Evolutionary conservation across 2,797 vertebrate genomes (phyloP), one percentile per base, ranked within the genome.

Genomic region (Vireo griseus): DNA sequence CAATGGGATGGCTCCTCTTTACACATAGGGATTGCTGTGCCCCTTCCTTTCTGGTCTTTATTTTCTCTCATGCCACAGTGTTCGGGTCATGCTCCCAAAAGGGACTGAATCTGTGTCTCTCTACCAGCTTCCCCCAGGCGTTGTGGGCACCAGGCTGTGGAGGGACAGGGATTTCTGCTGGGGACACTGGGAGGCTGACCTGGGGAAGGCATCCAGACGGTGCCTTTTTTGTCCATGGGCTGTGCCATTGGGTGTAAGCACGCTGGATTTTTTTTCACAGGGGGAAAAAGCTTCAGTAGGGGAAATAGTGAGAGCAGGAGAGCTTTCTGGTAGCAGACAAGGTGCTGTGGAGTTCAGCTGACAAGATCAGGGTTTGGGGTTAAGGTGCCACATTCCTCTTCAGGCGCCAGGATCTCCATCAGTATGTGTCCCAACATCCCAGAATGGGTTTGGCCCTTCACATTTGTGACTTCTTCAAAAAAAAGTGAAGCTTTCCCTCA

Each of bases 1-100:
- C 2, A 0, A 4, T 1, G 12, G 11, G 31, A 13, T 8, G 37
- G n/a, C 47, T 51, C 10, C n/a, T 72, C 31, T 61, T 31, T 22
- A 15, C 5, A 11, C 3, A 3, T 4, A 5, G 8, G 28, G 5
- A 24, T 9, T 3, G 16, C 18, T 1, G 0, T 72, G 31, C 2
- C 12, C 17, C 57, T 71, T 39, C 28, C n/a, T 11, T 86, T n/a
- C 48, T 39, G 48, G 14, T 4, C 5, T n/a, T 52, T 40, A 29
- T 44, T 77, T 87, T 59, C 22, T 44, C 13, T 24, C 3, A 7
- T 3, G 13, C 29, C 25, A 6, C 11, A 1, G 5, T 47, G 35
- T 22, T 76, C 58, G 55, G 48, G 24, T 18, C 7, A 3, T 40
- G 40, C 8, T 65, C n/a, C 40, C 33, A 7, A 63, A 82, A 69